These are phyloP conservation scores for Pachypanchax playfairii DNA, from an alignment of 2,113 vertebrate species.

Conservation along the genomic window DNA sequence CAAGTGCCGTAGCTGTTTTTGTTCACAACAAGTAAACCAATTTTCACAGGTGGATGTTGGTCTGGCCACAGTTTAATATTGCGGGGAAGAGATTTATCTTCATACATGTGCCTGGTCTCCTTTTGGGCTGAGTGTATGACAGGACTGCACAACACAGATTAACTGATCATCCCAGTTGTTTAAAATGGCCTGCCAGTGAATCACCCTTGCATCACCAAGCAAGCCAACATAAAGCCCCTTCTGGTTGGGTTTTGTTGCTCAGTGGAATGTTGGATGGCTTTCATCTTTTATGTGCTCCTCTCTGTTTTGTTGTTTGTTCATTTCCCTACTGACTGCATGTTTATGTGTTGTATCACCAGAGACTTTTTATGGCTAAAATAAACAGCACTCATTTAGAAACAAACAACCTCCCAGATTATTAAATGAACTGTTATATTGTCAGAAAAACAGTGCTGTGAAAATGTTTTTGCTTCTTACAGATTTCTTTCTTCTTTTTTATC, in stretches of 20 bases:
- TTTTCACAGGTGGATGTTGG: background rate
- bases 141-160: constrained; percentile 6
- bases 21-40: background rate
- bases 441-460: constrained; percentile 18
- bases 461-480: constrained; percentile 10
- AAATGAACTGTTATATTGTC: constrained; percentile 27
- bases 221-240: background rate
- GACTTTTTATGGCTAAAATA: constrained; percentile 2
- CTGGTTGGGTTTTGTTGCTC: background rate
- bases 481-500: background rate
- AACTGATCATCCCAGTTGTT: constrained; percentile 2
- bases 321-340: background rate
- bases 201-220: background rate
- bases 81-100: background rate
- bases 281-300: constrained; percentile 10
- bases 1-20: background rate
- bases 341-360: constrained; percentile 1
- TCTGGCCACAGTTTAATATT: background rate
- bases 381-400: constrained; percentile 15
- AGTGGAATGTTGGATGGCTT: background rate
- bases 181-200: constrained; percentile 18
- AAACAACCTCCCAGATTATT: constrained; percentile 24
- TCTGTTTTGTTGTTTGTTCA: background rate
- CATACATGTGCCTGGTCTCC: background rate
- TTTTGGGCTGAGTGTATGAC: background rate